Evolutionary conservation across 2,113 vertebrate species (phyloP).

Genomic region (Erpornis zantholeuca): DNA sequence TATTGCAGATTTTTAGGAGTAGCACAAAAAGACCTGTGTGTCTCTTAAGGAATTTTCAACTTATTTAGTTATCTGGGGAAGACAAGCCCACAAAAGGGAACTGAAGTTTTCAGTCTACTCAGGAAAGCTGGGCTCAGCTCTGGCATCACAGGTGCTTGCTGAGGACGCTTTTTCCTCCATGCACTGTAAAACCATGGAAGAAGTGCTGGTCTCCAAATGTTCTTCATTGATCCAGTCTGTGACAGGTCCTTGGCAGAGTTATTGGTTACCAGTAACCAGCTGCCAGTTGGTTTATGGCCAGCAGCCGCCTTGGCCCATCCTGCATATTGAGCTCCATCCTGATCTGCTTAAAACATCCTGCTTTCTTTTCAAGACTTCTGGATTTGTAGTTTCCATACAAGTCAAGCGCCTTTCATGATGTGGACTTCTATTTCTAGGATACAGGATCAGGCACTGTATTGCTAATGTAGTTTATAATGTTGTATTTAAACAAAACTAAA

Average conservation of each 20-base stretch:
- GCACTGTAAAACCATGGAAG: background rate
- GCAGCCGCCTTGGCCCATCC: background rate
- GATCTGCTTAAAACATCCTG: background rate
- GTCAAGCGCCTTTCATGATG: background rate
- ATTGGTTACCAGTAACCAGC: background rate
- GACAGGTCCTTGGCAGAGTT: background rate
- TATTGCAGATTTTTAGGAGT: background rate
- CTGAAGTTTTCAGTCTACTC: background rate
- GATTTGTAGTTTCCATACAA: background rate
- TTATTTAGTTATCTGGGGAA: background rate
- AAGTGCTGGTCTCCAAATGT: background rate
- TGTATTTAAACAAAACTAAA: constrained; percentile 53
- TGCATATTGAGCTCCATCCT: background rate
- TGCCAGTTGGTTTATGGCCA: background rate
- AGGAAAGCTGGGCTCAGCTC: background rate
- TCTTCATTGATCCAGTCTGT: background rate
- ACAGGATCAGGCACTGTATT: background rate
- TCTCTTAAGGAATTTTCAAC: background rate
- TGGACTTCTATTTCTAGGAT: constrained; percentile 15
- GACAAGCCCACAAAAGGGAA: background rate
- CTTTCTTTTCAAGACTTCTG: background rate
- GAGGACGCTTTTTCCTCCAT: background rate
- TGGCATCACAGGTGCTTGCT: background rate
- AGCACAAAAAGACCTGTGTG: background rate
- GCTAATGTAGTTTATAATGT: constrained; percentile 16